These are phyloP conservation scores for Rugalucina vietnamica DNA, from an alignment of 2,888 invertebrate genomes.

Conservation along the genomic window DNA sequence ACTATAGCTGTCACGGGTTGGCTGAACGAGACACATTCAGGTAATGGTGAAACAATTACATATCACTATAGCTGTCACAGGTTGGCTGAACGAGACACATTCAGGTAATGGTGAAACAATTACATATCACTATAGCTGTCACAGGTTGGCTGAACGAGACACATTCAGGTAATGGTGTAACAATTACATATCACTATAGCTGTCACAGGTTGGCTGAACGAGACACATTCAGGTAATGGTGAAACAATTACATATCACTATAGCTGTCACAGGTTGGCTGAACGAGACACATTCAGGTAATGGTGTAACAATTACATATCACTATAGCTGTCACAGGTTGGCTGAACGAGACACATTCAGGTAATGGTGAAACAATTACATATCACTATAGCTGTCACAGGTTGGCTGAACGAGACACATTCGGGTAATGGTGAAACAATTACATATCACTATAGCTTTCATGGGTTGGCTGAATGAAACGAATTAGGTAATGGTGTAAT, in stretches of 20 bases:
- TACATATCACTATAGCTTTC: background rate
- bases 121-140: no score
- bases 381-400: no score
- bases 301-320: constrained; percentile 86
- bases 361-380: background rate
- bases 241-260: constrained; percentile 83
- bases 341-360: constrained; percentile 85
- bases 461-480: background rate
- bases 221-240: no score
- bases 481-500: constrained; percentile 80
- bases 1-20: constrained; percentile 88
- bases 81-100: background rate
- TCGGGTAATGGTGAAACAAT: background rate
- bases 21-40: constrained; percentile 86
- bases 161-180: background rate
- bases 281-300: constrained; percentile 51
- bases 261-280: constrained; percentile 83
- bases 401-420: background rate
- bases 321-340: constrained; percentile 88
- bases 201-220: background rate
- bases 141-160: background rate
- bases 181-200: background rate
- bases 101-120: background rate
- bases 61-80: background rate
- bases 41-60: constrained; percentile 47